Percentiles rank a stretch among this genome's conserved stretches.
phyloP scores from a whole-genome alignment of 2,888 invertebrate species.

The Latheticus oryzae region DNA sequence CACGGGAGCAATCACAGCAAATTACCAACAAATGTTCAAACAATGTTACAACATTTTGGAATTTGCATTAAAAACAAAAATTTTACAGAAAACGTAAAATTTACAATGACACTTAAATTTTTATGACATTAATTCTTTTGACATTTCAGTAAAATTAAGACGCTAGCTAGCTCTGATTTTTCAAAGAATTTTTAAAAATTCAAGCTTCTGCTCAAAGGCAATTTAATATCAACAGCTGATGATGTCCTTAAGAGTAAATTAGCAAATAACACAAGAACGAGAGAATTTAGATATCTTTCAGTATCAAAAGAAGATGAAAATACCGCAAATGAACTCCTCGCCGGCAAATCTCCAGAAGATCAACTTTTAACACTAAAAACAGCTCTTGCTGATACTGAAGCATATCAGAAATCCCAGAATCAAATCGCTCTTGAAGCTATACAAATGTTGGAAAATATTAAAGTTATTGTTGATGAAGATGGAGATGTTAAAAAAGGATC shows the following conservation, averaged over 20 bases:
- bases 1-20: too few species aligned
- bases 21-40: too few species aligned
- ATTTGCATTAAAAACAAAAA: too few species aligned
- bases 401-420: constrained; percentile 50
- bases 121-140: too few species aligned
- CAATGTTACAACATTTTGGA: too few species aligned
- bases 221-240: constrained; percentile 1
- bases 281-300: constrained; percentile 44
- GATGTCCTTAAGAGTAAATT: constrained; percentile 12
- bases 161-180: too few species aligned
- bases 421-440: constrained; percentile 53
- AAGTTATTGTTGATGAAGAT: constrained; percentile 47
- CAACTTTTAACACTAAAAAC: constrained; percentile 6
- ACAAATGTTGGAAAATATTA: constrained; percentile 58
- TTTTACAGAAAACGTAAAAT: too few species aligned
- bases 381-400: constrained; percentile 11
- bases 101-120: too few species aligned
- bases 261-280: constrained; percentile 50
- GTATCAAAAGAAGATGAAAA: constrained; percentile 14
- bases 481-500: constrained; percentile 2
- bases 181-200: too few species aligned
- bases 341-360: constrained; percentile 25
- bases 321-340: constrained; percentile 6
- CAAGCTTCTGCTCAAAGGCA: constrained; percentile 9
- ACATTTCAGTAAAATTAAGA: too few species aligned